Percentiles rank a stretch among this genome's conserved stretches.
Evolutionary conservation across 2,113 vertebrate genomes (phyloP).

Genomic region (Myotis yumanensis): DNA sequence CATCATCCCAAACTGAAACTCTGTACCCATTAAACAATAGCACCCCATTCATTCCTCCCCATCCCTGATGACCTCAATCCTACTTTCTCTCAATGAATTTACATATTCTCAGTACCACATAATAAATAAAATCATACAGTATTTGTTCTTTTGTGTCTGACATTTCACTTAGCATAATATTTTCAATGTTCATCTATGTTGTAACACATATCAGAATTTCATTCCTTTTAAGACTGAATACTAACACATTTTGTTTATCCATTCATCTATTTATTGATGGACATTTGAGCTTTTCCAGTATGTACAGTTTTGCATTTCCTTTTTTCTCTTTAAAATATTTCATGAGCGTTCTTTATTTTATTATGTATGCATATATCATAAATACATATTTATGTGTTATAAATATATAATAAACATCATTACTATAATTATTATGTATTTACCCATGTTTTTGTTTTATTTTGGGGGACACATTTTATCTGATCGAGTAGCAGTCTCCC

Average conservation of each 20-base stretch:
- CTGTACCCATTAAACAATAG: background rate
- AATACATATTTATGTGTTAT: background rate
- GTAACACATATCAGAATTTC: background rate
- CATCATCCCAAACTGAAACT: background rate
- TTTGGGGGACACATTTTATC: background rate
- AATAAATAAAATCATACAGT: background rate
- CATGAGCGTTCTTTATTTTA: background rate
- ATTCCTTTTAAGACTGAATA: background rate
- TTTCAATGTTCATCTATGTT: background rate
- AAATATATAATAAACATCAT: background rate
- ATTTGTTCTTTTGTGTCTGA: background rate
- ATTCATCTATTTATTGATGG: background rate
- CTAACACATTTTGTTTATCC: background rate
- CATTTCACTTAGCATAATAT: background rate
- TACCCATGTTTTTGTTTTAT: background rate
- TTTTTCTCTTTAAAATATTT: background rate
- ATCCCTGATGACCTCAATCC: background rate
- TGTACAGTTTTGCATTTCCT: background rate
- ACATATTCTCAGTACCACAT: background rate
- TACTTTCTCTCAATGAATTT: background rate
- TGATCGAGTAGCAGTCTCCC: background rate
- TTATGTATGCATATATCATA: background rate
- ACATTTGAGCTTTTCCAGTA: background rate
- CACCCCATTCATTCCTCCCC: background rate
- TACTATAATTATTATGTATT: background rate